phyloP scores from a whole-genome alignment of 92 coral and sea anemone genomes.

The Siderastrea radians region DNA sequence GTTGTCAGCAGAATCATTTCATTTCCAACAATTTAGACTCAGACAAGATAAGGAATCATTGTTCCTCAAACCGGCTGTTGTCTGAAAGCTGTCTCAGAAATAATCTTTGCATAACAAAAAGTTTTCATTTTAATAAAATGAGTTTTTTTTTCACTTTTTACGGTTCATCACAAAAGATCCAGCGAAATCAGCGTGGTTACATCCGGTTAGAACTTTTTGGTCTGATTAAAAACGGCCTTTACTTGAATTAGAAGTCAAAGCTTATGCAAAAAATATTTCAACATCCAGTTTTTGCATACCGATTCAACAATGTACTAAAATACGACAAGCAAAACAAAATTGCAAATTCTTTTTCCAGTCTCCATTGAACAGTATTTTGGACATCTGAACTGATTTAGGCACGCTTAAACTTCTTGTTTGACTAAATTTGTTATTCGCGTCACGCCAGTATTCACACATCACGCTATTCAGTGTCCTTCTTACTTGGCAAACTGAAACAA shows the following conservation, averaged over 20 bases:
- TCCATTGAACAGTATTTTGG: not conserved
- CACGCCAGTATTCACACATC: not conserved
- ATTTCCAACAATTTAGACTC: not conserved
- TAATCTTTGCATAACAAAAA: constrained; percentile 7
- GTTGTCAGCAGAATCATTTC: not conserved
- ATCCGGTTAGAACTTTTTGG: not conserved
- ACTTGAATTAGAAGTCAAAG: not conserved
- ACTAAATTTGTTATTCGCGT: not conserved
- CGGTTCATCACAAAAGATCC: not conserved
- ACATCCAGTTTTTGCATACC: too few relatives aligned
- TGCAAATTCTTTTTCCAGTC: not conserved
- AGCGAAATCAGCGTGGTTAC: not conserved
- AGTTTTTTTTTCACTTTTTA: not conserved
- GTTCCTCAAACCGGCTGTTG: not conserved
- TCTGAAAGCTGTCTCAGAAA: constrained; percentile 11
- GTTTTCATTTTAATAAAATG: not conserved
- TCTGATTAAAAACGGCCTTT: not conserved
- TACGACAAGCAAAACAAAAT: too few relatives aligned
- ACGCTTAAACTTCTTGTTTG: not conserved
- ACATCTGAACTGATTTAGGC: not conserved
- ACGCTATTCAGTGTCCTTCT: not conserved
- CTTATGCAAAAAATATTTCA: not conserved
- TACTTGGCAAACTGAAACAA: not conserved
- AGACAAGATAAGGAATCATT: constrained; percentile 27
- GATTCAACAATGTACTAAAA: too few relatives aligned